These are phyloP conservation scores for Bellardia pandia DNA, from an alignment of 2,888 invertebrate species.

Conservation along the genomic window DNA sequence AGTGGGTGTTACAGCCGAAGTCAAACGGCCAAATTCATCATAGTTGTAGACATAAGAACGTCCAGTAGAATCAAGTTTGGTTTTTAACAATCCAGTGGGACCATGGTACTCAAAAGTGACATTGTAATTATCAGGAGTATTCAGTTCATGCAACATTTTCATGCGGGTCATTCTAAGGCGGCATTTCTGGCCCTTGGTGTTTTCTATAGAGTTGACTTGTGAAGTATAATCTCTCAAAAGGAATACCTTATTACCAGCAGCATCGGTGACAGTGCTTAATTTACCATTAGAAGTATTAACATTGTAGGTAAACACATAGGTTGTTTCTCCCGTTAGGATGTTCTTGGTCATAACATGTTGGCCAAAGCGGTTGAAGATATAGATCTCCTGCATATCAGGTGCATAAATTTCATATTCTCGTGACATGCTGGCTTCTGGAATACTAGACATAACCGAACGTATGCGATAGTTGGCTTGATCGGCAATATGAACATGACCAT, in stretches of 20 bases:
- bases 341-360: conserved; percentile 97
- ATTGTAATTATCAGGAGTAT: conserved; percentile 96
- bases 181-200: conserved; percentile 96
- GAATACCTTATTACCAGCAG: conserved; percentile 95
- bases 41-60: conserved; percentile 97
- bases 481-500: conserved; percentile 96
- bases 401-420: conserved; percentile 97
- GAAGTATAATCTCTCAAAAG: conserved; percentile 92
- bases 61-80: conserved; percentile 94
- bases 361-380: conserved; percentile 96
- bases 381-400: conserved; percentile 97
- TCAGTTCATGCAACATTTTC: conserved; percentile 95
- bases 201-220: conserved; percentile 96
- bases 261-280: conserved; percentile 95
- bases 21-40: conserved; percentile 96
- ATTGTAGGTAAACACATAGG: conserved; percentile 97
- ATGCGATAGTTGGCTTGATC: conserved; percentile 97
- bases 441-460: conserved; percentile 94
- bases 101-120: conserved; percentile 97
- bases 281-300: conserved; percentile 98
- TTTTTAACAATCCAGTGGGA: conserved; percentile 93
- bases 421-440: conserved; percentile 92
- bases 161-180: conserved; percentile 95
- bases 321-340: conserved; percentile 96
- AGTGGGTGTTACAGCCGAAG: conserved; percentile 97